Base-by-base conservation (phyloP, 2,113 vertebrate genomes). In the Pteruthius melanotis region DNA sequence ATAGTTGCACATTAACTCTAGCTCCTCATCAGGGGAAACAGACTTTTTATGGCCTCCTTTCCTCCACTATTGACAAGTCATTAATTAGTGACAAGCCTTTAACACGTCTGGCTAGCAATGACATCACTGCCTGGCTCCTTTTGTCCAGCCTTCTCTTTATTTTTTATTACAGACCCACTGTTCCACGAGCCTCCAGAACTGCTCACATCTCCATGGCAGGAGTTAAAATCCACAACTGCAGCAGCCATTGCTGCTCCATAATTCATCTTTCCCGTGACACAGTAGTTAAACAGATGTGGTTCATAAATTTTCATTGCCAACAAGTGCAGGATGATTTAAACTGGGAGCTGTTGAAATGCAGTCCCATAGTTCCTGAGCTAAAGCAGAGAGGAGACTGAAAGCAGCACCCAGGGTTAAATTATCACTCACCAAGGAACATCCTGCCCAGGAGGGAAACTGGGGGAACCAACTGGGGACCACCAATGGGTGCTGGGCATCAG, bases 1-100 rank as follows among this genome's bases (percentile, higher is more conserved):
- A 75, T 0, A 49, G 11, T 15, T 45, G 68, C 49, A 44, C 16
- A 0, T 63, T 1, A 28, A 19, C 33, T 6, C 7, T 1, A 30
- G 70, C 63, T n/a, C 37, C 86, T 59, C 39, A 10, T 2, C 30
- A 30, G 20, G 8, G 54, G 8, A 59, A 59, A 33, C 9, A 35
- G 72, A 8, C 33, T 42, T 16, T 15, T 22, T 1, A 28, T 2
- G 31, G 5, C 31, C 31, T 81, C 31, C 31, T 81, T 68, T 26
- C 50, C 60, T 60, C 31, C n/a, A 3, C 65, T 18, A 7, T 0
- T 13, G 35, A 31, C 35, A 66, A 27, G n/a, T 3, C 13, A 59
- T 47, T 26, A 56, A 77, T 42, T 3, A 64, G 28, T 2, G 27
- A 47, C 16, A 20, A 81, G 68, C 33, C 52, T 31, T 35, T 14